Conservation (phyloP, 2,888 invertebrate genomes). For the Caenorhabditis macrosperma region DNA sequence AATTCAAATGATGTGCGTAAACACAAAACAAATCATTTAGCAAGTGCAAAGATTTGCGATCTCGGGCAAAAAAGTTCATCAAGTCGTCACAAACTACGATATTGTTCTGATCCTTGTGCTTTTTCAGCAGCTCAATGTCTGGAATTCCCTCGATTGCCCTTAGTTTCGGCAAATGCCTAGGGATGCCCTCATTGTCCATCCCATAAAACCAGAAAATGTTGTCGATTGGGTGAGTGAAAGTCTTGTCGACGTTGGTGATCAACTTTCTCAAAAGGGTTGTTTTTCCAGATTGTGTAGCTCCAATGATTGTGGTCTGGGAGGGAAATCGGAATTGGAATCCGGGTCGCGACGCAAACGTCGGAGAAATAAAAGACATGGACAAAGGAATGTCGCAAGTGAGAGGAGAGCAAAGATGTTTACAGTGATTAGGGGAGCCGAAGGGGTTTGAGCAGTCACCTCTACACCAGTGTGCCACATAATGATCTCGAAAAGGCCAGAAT, state of each 20-base stretch:
- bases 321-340: slow-evolving; percentile 18
- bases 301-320: slow-evolving; percentile 24
- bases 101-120: slow-evolving; percentile 12
- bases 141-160: slow-evolving; percentile 21
- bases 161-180: too few relatives aligned
- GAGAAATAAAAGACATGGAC: too few relatives aligned
- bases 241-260: background rate
- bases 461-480: too few relatives aligned
- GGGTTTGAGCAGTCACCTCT: too few relatives aligned
- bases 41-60: background rate
- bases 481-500: too few relatives aligned
- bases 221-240: slow-evolving; percentile 14
- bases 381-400: too few relatives aligned
- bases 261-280: slow-evolving; percentile 19
- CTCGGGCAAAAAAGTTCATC: slow-evolving; percentile 34
- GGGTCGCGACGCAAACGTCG: too few relatives aligned
- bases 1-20: slow-evolving; percentile 34
- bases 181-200: slow-evolving; percentile 5
- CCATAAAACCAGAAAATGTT: slow-evolving; percentile 45
- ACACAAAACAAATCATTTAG: slow-evolving; percentile 37
- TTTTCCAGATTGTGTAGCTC: slow-evolving; percentile 18
- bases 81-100: slow-evolving; percentile 27
- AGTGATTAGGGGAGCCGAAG: too few relatives aligned
- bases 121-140: slow-evolving; percentile 13
- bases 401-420: too few relatives aligned